Percentiles rank a stretch among this genome's conserved stretches.
These are phyloP conservation scores for Formica selysi DNA, from an alignment of 1,140 invertebrate genomes.

Conservation along the genomic window DNA sequence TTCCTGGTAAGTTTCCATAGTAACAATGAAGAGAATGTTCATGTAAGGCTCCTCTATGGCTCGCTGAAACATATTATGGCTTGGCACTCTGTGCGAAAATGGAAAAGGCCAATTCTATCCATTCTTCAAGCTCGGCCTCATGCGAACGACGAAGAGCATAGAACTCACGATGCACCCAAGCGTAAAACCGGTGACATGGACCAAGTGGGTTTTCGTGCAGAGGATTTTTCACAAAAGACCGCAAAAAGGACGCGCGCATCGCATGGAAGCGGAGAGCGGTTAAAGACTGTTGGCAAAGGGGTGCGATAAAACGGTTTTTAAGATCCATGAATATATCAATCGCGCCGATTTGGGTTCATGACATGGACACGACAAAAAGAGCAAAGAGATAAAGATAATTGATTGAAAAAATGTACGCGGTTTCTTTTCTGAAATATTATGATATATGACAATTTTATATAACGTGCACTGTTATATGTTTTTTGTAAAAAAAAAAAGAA, in stretches of 20 bases:
- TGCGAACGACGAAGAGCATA: constrained; percentile 73
- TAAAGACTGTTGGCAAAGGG: constrained; percentile 43
- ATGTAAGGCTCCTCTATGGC: constrained; percentile 31
- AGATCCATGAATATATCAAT: not conserved
- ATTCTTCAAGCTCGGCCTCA: constrained; percentile 77
- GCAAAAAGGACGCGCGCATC: constrained; percentile 66
- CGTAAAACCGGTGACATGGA: constrained; percentile 81
- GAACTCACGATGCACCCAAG: constrained; percentile 71
- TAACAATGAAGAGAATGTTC: constrained; percentile 56
- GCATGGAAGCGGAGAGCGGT: constrained; percentile 10
- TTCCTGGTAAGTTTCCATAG: not conserved
- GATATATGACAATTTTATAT: not conserved
- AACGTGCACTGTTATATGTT: not conserved
- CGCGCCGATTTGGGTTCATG: constrained; percentile 40
- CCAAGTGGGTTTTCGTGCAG: constrained; percentile 78
- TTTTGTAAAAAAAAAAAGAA: not conserved
- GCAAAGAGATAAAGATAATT: not conserved
- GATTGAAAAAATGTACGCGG: not conserved
- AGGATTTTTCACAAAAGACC: constrained; percentile 75
- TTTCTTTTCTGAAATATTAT: not conserved
- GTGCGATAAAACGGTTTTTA: constrained; percentile 50
- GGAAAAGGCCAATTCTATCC: constrained; percentile 77
- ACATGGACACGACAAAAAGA: not conserved
- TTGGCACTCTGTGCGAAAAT: constrained; percentile 69
- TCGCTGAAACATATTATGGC: constrained; percentile 60